A percentile compares a stretch with the other conserved stretches of the same genome.
phyloP scores from a whole-genome alignment of 2,888 invertebrate species.

The Chesias legatella region DNA sequence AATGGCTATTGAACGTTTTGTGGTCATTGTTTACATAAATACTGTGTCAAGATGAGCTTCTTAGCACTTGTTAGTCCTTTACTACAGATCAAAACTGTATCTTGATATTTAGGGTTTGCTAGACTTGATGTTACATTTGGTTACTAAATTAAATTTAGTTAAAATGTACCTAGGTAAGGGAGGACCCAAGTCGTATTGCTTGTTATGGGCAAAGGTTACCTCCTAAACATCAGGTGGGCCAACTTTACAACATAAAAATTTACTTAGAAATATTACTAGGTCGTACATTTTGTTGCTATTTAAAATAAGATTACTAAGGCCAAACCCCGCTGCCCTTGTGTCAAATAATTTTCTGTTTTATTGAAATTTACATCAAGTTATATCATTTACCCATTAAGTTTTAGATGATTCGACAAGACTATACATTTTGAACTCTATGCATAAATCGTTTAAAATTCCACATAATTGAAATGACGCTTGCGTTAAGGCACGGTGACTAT shows the following conservation, averaged over 20 bases:
- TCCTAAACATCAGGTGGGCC: too few species aligned
- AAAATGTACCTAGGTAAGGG: too few species aligned
- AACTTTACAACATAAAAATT: too few species aligned
- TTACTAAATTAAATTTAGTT: too few species aligned
- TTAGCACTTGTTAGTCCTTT: not conserved
- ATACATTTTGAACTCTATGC: conserved; percentile 2
- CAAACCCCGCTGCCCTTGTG: conserved; percentile 43
- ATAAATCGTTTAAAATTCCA: not conserved
- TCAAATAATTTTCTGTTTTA: conserved; percentile 40
- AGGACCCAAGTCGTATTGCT: too few species aligned
- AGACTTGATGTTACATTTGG: too few species aligned
- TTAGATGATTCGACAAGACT: not conserved
- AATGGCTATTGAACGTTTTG: conserved; percentile 8
- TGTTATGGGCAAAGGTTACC: too few species aligned
- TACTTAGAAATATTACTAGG: too few species aligned
- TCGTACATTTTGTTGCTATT: too few species aligned
- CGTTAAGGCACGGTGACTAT: not conserved
- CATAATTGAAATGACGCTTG: not conserved
- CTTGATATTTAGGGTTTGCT: too few species aligned
- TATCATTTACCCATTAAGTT: not conserved
- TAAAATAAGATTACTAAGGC: conserved; percentile 8
- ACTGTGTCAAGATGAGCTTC: conserved; percentile 18
- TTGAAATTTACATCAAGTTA: conserved; percentile 33
- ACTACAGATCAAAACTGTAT: not conserved
- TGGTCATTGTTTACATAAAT: conserved; percentile 13